Evolutionary conservation across 2,113 vertebrate species (phyloP), one percentile per base, ranked within the genome.

Genomic region (Phoxinus phoxinus): DNA sequence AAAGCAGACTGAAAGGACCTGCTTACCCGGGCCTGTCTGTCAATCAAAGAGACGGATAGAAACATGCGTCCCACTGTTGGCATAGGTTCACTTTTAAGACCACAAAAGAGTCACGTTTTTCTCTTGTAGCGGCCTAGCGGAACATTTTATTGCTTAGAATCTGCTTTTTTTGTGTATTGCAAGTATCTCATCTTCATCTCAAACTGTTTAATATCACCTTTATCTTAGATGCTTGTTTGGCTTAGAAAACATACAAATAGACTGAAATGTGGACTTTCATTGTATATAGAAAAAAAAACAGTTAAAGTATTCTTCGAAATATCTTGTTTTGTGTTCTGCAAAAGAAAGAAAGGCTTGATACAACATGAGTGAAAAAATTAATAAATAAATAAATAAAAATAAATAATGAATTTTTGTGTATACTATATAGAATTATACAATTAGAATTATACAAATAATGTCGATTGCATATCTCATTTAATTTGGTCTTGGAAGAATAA

Each of bases 41-140:
- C 81, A 74, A 35, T 88, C 81, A 88, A 69, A 73, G 58, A 71
- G 76, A 69, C 75, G 27, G 69, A 75, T 48, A 78, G 69, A 69
- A 84, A 80, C 69, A 84, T 30, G 23, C 17, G 48, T 37, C 48
- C 35, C 21, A 63, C 51, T 84, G 58, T 79, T 48, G 27, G 46
- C 76, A 32, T 80, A 84, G 65, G 44, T 19, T 23, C 41, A 77
- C 25, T 67, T 79, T 72, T 30, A 73, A 53, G 74, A 76, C 74
- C 74, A 32, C 74, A 51, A 53, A 76, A 76, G 17, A 53, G 74
- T 76, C 74, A 76, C 17, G 17, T 23, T 53, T 53, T 48, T 76
- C 13, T 75, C 41, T 44, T 75, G 72, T 51, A 75, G 12, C 6
- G 6, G 72, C 44, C 44, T 51, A 17, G 72, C 17, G 44, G 72